Evolutionary conservation across 2,888 invertebrate species (phyloP).

Genomic region (Stenoptilia bipunctidactyla): DNA sequence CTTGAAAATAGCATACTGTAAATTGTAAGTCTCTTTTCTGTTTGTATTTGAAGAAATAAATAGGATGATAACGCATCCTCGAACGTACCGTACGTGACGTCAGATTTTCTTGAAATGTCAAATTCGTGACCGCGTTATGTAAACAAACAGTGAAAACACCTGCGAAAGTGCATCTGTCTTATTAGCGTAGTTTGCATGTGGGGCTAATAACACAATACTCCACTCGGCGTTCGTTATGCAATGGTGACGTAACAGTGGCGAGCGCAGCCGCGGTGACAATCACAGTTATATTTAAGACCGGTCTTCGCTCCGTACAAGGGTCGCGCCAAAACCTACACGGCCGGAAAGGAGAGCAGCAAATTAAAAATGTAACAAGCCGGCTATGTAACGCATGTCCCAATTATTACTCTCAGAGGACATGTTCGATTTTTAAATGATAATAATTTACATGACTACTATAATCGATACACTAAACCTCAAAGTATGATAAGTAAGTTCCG

Average conservation of each 20-base stretch:
- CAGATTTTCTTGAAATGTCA: neutral
- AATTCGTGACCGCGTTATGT: slow-evolving; percentile 18
- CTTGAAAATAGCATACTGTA: too few relatives aligned
- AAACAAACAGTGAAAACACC: slow-evolving; percentile 28
- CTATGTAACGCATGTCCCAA: too few relatives aligned
- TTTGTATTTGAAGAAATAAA: too few relatives aligned
- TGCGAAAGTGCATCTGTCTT: slow-evolving; percentile 42
- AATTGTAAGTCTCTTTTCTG: too few relatives aligned
- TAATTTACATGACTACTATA: too few relatives aligned
- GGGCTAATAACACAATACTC: slow-evolving; percentile 22
- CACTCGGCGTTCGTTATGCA: slow-evolving; percentile 27
- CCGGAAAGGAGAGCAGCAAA: too few relatives aligned
- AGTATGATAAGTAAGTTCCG: neutral
- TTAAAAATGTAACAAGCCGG: too few relatives aligned
- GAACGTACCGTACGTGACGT: neutral
- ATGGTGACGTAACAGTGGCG: slow-evolving; percentile 24
- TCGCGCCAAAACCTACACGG: too few relatives aligned
- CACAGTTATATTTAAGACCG: slow-evolving; percentile 10
- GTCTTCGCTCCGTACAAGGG: neutral
- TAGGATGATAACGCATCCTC: neutral
- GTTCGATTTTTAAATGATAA: too few relatives aligned
- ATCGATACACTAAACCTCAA: too few relatives aligned
- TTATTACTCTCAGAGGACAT: too few relatives aligned
- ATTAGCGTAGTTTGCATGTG: slow-evolving; percentile 49
- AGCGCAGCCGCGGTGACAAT: slow-evolving; percentile 14